These are phyloP conservation scores for Mionectes macconnelli DNA, from an alignment of 2,113 vertebrate genomes.

Conservation along the genomic window DNA sequence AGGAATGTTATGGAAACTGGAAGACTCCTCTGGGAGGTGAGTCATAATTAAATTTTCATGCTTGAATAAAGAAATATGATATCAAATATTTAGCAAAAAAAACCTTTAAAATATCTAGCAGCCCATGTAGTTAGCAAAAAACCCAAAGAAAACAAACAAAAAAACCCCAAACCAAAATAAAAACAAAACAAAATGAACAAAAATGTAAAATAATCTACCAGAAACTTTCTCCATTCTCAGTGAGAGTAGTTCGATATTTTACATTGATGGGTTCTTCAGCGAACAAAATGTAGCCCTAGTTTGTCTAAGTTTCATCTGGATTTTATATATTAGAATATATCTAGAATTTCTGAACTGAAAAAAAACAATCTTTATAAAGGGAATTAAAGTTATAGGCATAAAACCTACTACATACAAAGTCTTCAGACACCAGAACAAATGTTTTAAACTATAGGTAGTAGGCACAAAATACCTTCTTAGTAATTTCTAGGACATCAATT, in stretches of 20 bases:
- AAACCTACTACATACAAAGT: neutral
- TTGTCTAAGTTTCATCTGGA: neutral
- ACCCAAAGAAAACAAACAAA: neutral
- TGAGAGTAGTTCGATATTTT: neutral
- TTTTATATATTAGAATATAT: neutral
- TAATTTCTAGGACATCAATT: neutral
- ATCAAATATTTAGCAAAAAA: constrained; percentile 12
- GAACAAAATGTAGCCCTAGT: neutral
- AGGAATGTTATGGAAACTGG: constrained; percentile 28
- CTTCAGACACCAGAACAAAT: neutral
- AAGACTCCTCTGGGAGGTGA: constrained; percentile 7
- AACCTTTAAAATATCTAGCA: neutral
- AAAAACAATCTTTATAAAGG: neutral
- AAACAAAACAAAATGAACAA: neutral
- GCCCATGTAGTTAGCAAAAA: neutral
- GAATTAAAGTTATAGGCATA: neutral
- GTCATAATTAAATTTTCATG: constrained; percentile 42
- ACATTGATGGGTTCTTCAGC: neutral
- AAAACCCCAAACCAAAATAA: neutral
- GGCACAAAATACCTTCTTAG: neutral
- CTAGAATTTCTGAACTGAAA: neutral
- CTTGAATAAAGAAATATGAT: neutral
- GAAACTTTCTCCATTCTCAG: neutral
- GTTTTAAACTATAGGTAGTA: neutral
- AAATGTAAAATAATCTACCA: neutral